Evolutionary conservation across 2,113 vertebrate genomes (phyloP), one percentile per base, ranked within the genome.

Genomic region (Nerophis ophidion): DNA sequence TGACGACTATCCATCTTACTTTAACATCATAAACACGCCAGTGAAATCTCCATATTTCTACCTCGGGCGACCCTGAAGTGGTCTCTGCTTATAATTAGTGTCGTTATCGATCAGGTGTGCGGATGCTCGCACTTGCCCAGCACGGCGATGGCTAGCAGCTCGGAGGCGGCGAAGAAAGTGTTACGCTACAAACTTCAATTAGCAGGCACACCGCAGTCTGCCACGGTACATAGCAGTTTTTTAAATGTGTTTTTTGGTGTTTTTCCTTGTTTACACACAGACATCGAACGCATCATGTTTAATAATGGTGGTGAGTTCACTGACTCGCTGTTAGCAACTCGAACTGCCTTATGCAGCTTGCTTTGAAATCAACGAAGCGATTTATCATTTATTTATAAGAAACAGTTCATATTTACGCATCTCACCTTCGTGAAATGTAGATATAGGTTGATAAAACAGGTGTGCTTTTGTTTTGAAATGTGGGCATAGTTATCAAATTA

Each of bases 151-250:
- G 89, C 86, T 68, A 44, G 67, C 59, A 65, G 63, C 58, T 66
- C 68, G 60, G 76, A 78, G 53, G 57, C 81, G 8, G 63, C 36
- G 51, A 83, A 80, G 71, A 84, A 77, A 59, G 72, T 90, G 35
- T 44, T 71, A 71, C 68, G 77, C 42, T 71, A 91, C 68, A 89
- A 90, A 88, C 73, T 85, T 72, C 80, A 85, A 46, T 79, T 93
- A 38, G 55, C 66, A 57, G 46, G 77, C 57, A 62, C 71, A 1
- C 64, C 56, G 34, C 79, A 88, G 33, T 34, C 82, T 4, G 75
- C 68, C 0, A 91, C 88, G 91, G 91, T 93, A 92, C 57, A 66
- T 51, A 40, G 19, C 0, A 0, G 8, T 49, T 46, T 46, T 33
- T 42, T 42, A 10, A 10, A 42, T 42, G 40, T 26, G 26, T 26